phyloP scores from a whole-genome alignment of 2,888 invertebrate species.

The Tortrix viridana region DNA sequence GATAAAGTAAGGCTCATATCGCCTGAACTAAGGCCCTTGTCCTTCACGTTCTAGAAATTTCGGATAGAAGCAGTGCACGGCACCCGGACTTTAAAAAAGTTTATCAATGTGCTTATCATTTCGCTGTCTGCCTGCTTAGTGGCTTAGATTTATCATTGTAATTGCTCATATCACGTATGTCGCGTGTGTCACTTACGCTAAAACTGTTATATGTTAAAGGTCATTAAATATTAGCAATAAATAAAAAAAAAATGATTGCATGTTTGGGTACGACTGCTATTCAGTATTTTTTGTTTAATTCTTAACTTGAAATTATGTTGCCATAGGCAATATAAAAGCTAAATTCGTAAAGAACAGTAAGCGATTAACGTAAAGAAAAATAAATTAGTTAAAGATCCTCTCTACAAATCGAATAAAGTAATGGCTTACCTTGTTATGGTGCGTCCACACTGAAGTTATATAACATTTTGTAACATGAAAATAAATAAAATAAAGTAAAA shows the following conservation, averaged over 20 bases:
- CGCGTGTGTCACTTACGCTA: slow-evolving; percentile 11
- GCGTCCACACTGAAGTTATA: no score
- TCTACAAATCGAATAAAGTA: no score
- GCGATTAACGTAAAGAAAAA: no score
- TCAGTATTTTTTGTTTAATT: no score
- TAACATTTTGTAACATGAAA: no score
- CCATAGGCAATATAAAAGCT: not conserved
- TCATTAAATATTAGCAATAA: not conserved
- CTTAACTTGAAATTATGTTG: no score
- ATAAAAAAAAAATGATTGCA: no score
- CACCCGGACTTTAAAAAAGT: slow-evolving; percentile 36
- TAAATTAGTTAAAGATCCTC: no score
- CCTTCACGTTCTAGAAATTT: slow-evolving; percentile 32
- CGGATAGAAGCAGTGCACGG: slow-evolving; percentile 37
- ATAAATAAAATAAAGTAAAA: no score
- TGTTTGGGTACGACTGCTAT: no score
- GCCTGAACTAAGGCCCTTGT: slow-evolving; percentile 17
- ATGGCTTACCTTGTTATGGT: no score
- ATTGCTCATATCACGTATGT: slow-evolving; percentile 36
- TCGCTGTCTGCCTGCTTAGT: slow-evolving; percentile 50
- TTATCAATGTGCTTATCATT: slow-evolving; percentile 59
- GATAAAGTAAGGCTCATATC: not conserved
- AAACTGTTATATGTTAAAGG: slow-evolving; percentile 11
- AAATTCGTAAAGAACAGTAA: not conserved
- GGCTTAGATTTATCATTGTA: slow-evolving; percentile 44